Base-by-base conservation (phyloP, 2,797 vertebrate species). In the Buphagus erythrorhynchus region DNA sequence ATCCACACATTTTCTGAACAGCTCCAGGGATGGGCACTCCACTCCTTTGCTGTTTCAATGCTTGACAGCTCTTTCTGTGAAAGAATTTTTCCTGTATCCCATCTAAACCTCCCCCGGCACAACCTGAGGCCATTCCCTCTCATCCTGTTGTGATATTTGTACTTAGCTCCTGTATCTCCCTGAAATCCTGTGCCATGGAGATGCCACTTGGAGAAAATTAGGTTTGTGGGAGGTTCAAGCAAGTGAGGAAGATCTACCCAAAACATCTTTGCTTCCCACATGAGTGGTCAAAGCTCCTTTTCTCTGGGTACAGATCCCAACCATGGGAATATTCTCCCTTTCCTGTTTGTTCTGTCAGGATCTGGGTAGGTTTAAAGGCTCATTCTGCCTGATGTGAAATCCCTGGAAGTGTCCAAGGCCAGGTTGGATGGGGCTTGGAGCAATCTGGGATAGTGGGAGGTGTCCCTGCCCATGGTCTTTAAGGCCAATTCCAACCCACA, bases 341-440 rank as follows among this genome's bases (percentile, higher is more conserved):
- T 17, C 2, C 0, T 31, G 19, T 38, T 45, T 24, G 16, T 25
- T 68, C 46, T 75, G 22, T 14, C 5, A 3, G 46, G 38, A 33
- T 20, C 72, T 76, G 55, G 19, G 7, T 8, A 5, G 11, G 9
- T 14, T 58, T 61, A 54, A 76, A 76, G 33, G 13, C 4, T 66
- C 1, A 0, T 61, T 86, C 46, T 76, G 46, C 33, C 20, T 1
- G 0, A 15, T 15, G 25, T 31, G 48, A 46, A 69, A 61, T 45
- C 55, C 29, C 25, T 77, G 83, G 66, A 31, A 31, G 29, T 40
- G 73, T 21, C 55, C 73, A 40, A 40, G 33, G 48, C 38, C 40
- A 46, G 40, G 40, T 0, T 61, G 46, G 63, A 68, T 1, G 1
- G 28, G 33, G 33, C 40, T 52, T 76, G 40, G 48, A 69, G 25